Percentiles rank a stretch among this genome's conserved stretches.
phyloP scores from a whole-genome alignment of 2,797 vertebrate species.

The Bradypodion pumilum region DNA sequence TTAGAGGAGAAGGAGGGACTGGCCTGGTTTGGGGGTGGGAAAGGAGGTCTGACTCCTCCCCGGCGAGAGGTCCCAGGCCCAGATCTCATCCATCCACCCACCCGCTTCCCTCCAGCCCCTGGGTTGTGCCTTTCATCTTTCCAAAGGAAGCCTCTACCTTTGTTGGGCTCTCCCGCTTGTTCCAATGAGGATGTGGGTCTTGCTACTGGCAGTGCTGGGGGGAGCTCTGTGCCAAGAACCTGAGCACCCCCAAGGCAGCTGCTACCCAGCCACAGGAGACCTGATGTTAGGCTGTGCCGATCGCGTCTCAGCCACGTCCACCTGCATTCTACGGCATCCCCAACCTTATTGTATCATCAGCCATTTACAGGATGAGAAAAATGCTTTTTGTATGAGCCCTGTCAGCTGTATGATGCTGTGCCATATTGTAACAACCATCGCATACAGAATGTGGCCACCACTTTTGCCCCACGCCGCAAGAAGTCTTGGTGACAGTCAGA shows the following conservation, averaged over 20 bases:
- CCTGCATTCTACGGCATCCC: constrained; percentile 86
- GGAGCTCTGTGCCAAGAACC: constrained; percentile 74
- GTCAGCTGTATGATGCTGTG: constrained; percentile 82
- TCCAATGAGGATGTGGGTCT: not conserved
- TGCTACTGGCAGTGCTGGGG: constrained; percentile 57
- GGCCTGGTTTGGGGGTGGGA: not conserved
- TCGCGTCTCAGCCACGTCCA: constrained; percentile 89
- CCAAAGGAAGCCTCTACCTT: no score
- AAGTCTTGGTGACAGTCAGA: constrained; percentile 98
- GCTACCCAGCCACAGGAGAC: constrained; percentile 95
- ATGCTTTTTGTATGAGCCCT: constrained; percentile 96
- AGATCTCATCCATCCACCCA: no score
- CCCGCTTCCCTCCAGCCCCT: not conserved
- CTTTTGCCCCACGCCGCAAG: constrained; percentile 90
- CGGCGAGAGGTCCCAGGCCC: not conserved
- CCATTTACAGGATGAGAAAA: constrained; percentile 94
- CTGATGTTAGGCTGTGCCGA: constrained; percentile 89
- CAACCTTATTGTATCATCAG: constrained; percentile 97
- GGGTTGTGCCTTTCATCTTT: not conserved
- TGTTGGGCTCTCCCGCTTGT: not conserved
- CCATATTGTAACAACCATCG: constrained; percentile 89
- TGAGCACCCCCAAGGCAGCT: constrained; percentile 87
- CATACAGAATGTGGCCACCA: constrained; percentile 92
- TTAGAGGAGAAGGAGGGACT: not conserved
- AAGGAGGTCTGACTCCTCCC: not conserved